phyloP scores from a whole-genome alignment of 1,140 invertebrate genomes.

The Apocrypta bakeri region DNA sequence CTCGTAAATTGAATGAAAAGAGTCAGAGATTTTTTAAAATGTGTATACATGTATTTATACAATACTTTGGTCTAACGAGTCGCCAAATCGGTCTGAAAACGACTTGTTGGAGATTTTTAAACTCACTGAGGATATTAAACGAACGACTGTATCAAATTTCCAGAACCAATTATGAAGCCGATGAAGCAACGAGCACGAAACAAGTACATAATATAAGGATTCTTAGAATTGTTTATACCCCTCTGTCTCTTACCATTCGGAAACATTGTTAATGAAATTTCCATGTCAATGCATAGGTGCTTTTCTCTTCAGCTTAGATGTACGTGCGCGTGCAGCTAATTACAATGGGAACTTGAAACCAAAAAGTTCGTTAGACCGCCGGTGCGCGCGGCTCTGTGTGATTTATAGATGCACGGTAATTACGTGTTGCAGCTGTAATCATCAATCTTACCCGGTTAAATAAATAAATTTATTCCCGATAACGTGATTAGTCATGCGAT shows the following conservation, averaged over 20 bases:
- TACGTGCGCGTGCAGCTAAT: neutral
- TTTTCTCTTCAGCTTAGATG: neutral
- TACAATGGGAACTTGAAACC: neutral
- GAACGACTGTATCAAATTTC: neutral
- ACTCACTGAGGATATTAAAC: too few species aligned
- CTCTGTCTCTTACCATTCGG: neutral
- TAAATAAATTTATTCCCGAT: conserved; percentile 29
- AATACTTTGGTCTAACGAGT: neutral
- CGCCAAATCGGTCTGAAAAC: neutral
- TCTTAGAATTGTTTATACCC: neutral
- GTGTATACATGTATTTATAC: too few species aligned
- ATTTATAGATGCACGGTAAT: conserved; percentile 10
- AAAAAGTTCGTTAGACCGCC: neutral
- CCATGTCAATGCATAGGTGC: neutral
- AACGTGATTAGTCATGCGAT: conserved; percentile 24
- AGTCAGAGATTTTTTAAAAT: too few species aligned
- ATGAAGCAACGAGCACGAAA: neutral
- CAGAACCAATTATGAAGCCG: neutral
- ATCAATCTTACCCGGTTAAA: conserved; percentile 8
- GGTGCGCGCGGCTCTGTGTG: neutral
- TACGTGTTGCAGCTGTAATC: neutral
- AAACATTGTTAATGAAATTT: conserved; percentile 8
- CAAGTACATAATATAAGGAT: neutral
- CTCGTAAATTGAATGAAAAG: too few species aligned
- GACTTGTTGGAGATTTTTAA: neutral